These are phyloP conservation scores for Oryzias melastigma DNA, from an alignment of 2,113 vertebrate species.

Conservation along the genomic window DNA sequence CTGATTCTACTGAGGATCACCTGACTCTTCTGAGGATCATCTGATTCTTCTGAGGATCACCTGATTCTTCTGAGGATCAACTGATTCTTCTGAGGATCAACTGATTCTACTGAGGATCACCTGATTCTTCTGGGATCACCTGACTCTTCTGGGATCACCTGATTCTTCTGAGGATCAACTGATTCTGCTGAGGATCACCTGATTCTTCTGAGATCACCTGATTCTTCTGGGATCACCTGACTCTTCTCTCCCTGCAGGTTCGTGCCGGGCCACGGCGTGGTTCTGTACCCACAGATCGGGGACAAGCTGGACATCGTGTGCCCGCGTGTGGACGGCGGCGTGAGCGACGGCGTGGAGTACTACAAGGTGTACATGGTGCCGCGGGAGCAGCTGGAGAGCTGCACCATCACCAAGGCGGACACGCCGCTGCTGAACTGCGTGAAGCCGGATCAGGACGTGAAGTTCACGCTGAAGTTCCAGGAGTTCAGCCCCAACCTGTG, in stretches of 20 bases:
- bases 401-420: constrained; percentile 94
- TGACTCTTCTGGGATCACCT: background rate
- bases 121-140: too few species aligned
- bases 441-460: constrained; percentile 97
- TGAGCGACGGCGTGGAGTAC: constrained; percentile 89
- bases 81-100: too few species aligned
- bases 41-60: too few species aligned
- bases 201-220: too few species aligned
- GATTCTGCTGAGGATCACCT: too few species aligned
- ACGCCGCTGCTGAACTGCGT: constrained; percentile 97
- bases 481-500: constrained; percentile 99
- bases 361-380: constrained; percentile 99
- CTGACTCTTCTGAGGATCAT: too few species aligned
- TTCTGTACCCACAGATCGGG: constrained; percentile 97
- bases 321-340: constrained; percentile 93
- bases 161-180: background rate
- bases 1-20: too few species aligned
- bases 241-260: constrained; percentile 80
- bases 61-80: too few species aligned
- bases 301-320: constrained; percentile 99
- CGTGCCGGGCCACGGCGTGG: constrained; percentile 93
- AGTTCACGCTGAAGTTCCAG: constrained; percentile 99
- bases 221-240: background rate
- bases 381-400: constrained; percentile 94
- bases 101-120: too few species aligned